phyloP scores from a whole-genome alignment of 2,113 vertebrate genomes.

The Hystrix brachyura region DNA sequence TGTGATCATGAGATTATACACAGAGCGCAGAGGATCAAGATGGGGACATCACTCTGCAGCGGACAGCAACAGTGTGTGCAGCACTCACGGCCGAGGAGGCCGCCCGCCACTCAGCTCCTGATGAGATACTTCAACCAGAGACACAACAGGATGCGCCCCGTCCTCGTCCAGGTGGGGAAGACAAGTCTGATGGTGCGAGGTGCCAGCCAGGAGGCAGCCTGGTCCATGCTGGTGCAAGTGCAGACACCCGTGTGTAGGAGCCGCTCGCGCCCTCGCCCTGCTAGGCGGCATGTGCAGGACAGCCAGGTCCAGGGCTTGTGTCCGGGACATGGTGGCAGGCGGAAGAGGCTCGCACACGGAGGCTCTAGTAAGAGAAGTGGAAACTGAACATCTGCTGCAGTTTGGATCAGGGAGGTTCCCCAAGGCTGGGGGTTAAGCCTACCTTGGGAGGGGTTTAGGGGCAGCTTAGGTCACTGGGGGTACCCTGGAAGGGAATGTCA shows the following conservation, averaged over 20 bases:
- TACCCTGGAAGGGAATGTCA: background rate
- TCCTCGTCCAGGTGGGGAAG: background rate
- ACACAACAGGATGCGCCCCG: background rate
- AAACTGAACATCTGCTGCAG: background rate
- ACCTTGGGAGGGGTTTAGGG: background rate
- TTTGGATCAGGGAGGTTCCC: background rate
- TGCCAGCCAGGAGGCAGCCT: too few species aligned
- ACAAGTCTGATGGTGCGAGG: background rate
- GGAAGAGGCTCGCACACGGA: background rate
- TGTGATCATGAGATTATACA: background rate
- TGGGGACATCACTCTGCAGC: background rate
- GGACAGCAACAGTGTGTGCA: background rate
- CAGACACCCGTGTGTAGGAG: background rate
- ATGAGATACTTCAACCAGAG: background rate
- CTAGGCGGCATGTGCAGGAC: background rate
- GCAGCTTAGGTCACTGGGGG: background rate
- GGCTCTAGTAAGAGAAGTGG: background rate
- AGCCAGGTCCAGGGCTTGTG: background rate
- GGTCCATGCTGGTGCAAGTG: too few species aligned
- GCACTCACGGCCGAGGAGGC: background rate
- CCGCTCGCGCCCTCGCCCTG: accelerated
- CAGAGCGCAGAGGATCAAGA: background rate
- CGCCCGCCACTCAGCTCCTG: background rate
- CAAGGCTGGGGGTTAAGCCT: background rate
- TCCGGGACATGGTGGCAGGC: background rate